phyloP scores from a whole-genome alignment of 2,888 invertebrate genomes.

The Meteorus cinctellus region DNA sequence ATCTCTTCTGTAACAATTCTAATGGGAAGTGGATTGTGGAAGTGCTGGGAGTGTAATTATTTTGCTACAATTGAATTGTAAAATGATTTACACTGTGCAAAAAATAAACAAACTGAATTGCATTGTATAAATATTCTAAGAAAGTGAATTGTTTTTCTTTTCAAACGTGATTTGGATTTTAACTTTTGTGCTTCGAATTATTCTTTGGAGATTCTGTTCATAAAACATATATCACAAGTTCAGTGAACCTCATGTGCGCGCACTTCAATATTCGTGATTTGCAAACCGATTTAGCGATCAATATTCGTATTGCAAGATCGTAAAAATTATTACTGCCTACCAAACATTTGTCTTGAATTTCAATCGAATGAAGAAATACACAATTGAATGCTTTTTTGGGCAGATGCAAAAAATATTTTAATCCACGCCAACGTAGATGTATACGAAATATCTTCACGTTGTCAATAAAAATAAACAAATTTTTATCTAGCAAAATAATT shows the following conservation, averaged over 20 bases:
- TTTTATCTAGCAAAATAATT: neutral
- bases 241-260: conserved; percentile 39
- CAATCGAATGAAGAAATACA: conserved; percentile 1
- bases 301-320: conserved; percentile 46
- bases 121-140: conserved; percentile 19
- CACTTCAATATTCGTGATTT: conserved; percentile 41
- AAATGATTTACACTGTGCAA: neutral
- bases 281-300: conserved; percentile 40
- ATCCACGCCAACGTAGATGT: neutral
- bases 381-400: neutral
- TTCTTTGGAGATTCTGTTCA: neutral
- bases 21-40: neutral
- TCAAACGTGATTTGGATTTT: conserved; percentile 19
- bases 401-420: neutral
- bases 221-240: conserved; percentile 36
- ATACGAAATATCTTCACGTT: neutral
- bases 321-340: conserved; percentile 33
- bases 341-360: conserved; percentile 25
- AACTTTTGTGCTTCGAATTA: neutral
- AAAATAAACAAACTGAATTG: neutral
- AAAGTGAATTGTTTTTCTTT: conserved; percentile 32
- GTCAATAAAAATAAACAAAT: neutral
- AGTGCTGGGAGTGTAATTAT: neutral
- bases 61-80: neutral
- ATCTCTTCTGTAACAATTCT: conserved; percentile 3